phyloP scores from a whole-genome alignment of 2,797 vertebrate species.

The Mormyrops boulengeri region DNA sequence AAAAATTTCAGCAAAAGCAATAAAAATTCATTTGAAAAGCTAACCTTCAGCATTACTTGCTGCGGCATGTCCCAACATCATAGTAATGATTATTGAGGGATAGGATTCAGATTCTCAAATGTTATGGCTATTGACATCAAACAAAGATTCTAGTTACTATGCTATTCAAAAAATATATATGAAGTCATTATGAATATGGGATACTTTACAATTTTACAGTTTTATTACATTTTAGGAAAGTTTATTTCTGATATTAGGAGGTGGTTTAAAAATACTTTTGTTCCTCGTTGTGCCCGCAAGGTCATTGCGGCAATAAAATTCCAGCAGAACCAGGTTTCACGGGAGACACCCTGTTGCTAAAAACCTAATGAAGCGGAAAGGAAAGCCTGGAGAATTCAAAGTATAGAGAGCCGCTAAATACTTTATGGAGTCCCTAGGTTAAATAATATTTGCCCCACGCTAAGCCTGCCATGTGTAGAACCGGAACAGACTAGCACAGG shows the following conservation, averaged over 20 bases:
- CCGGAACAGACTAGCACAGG: not conserved
- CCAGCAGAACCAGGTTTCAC: not conserved
- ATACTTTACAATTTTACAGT: not conserved
- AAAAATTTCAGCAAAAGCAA: not conserved
- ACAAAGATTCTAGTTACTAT: not conserved
- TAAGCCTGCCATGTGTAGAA: not conserved
- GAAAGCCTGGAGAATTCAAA: not conserved
- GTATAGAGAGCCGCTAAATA: not conserved
- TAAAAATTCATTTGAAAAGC: not conserved
- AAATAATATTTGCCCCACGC: not conserved
- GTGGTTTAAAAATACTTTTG: not conserved
- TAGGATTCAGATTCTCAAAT: not conserved
- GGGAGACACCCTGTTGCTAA: not conserved
- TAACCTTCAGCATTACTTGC: not conserved
- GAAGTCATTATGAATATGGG: not conserved
- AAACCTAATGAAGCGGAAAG: constrained; percentile 9
- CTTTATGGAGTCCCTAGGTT: constrained; percentile 6
- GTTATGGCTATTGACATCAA: not conserved
- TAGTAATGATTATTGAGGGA: not conserved
- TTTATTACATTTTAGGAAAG: not conserved
- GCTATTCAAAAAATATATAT: not conserved
- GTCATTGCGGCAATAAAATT: constrained; percentile 9
- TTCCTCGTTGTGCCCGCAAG: not conserved
- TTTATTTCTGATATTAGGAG: not conserved
- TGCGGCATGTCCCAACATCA: not conserved